Percentiles rank a stretch among this genome's conserved stretches.
Evolutionary conservation across 1,140 invertebrate species (phyloP).

Genomic region (Prorops nasuta): DNA sequence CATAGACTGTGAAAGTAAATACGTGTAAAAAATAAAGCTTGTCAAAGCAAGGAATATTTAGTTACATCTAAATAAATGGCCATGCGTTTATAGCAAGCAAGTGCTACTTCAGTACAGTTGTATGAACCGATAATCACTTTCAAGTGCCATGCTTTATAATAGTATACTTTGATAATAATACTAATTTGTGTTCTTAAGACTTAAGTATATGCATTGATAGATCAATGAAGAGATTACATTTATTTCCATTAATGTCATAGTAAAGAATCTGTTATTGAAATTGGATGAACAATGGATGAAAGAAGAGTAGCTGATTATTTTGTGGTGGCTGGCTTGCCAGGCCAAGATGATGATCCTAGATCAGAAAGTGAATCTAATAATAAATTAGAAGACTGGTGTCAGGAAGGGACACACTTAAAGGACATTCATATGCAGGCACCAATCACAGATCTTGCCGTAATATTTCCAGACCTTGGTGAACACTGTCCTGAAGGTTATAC

Average conservation of each 20-base stretch:
- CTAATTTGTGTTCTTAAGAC: too few species aligned
- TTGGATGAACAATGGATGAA: slow-evolving; percentile 69
- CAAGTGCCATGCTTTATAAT: not conserved
- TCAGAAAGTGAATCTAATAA: slow-evolving; percentile 47
- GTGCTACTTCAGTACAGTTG: not conserved
- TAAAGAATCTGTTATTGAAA: not conserved
- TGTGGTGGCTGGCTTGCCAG: slow-evolving; percentile 92
- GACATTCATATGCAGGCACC: slow-evolving; percentile 74
- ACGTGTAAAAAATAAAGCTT: too few species aligned
- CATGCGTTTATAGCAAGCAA: not conserved
- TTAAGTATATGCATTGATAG: not conserved
- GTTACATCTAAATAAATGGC: not conserved
- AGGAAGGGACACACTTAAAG: slow-evolving; percentile 79
- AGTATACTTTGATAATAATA: not conserved
- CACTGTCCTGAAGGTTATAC: slow-evolving; percentile 76
- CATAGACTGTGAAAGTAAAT: too few species aligned
- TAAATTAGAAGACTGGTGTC: slow-evolving; percentile 74
- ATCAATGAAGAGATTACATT: slow-evolving; percentile 3
- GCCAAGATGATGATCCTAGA: slow-evolving; percentile 56
- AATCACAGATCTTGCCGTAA: slow-evolving; percentile 91
- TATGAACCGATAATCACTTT: not conserved
- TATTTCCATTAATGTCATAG: too few species aligned
- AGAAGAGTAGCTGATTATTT: slow-evolving; percentile 90
- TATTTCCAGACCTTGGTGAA: slow-evolving; percentile 88
- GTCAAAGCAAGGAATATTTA: not conserved